Evolutionary conservation across 2,888 invertebrate species (phyloP).

Genomic region (Callimorpha dominula): DNA sequence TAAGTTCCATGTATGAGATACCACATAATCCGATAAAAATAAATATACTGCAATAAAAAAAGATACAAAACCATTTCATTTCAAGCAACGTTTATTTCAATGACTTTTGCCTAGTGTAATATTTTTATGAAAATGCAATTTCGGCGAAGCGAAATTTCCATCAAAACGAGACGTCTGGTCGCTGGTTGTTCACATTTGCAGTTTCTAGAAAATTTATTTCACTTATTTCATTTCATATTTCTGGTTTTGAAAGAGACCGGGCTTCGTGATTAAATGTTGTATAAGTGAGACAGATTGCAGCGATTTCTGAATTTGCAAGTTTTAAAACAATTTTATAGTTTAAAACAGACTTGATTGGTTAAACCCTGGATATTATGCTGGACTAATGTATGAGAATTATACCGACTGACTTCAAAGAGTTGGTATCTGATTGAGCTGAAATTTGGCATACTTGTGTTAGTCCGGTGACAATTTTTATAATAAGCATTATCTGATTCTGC

Average conservation of each 20-base stretch:
- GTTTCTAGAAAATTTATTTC: conserved; percentile 37
- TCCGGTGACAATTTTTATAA: no score
- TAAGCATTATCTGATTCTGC: no score
- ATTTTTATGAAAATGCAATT: conserved; percentile 42
- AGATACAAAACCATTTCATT: conserved; percentile 11
- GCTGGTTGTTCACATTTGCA: conserved; percentile 44
- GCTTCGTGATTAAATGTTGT: conserved; percentile 7
- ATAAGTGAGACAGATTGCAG: conserved; percentile 7
- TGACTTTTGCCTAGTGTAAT: conserved; percentile 25
- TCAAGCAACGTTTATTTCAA: conserved; percentile 15
- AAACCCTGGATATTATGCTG: not conserved
- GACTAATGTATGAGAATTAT: no score
- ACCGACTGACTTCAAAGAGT: no score
- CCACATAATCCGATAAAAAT: not conserved
- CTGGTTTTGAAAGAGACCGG: conserved; percentile 6
- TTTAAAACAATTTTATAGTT: not conserved
- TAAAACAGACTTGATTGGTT: not conserved
- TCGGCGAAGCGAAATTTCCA: conserved; percentile 29
- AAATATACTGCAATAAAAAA: not conserved
- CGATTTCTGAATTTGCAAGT: not conserved
- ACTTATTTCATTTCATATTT: conserved; percentile 18
- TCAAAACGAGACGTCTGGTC: conserved; percentile 41
- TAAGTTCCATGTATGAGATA: not conserved
- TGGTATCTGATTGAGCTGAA: no score
- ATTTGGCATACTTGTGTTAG: no score